These are phyloP conservation scores for Carcharodon carcharias DNA, from an alignment of 2,797 vertebrate species.

Conservation along the genomic window DNA sequence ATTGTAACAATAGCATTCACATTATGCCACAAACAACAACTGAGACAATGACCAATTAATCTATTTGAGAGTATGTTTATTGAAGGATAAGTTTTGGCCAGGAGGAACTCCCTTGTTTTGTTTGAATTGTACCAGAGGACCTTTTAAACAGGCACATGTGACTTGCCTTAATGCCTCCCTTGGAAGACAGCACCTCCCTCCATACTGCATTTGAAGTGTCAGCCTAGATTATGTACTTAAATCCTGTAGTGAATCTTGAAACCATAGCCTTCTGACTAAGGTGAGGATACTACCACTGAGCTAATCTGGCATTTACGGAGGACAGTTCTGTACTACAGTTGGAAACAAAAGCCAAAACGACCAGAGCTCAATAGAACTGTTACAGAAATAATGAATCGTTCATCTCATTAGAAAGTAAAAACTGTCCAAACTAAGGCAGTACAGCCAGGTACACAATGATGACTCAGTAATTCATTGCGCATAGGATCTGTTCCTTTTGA, in stretches of 20 bases:
- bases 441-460: not conserved
- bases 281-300: not conserved
- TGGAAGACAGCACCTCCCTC: not conserved
- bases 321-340: not conserved
- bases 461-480: not conserved
- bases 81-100: not conserved
- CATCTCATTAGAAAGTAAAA: not conserved
- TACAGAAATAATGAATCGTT: conserved; percentile 20
- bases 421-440: not conserved
- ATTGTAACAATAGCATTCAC: not conserved
- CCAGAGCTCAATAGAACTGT: not conserved
- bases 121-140: not conserved
- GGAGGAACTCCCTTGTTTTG: not conserved
- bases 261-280: not conserved
- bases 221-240: not conserved
- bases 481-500: not conserved
- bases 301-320: not conserved
- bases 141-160: not conserved
- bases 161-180: not conserved
- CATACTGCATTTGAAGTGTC: not conserved
- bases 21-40: not conserved
- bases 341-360: not conserved
- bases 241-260: not conserved
- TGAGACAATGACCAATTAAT: not conserved
- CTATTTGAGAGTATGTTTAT: not conserved